phyloP scores from a whole-genome alignment of 1,140 invertebrate genomes.

The Drosophila miranda region DNA sequence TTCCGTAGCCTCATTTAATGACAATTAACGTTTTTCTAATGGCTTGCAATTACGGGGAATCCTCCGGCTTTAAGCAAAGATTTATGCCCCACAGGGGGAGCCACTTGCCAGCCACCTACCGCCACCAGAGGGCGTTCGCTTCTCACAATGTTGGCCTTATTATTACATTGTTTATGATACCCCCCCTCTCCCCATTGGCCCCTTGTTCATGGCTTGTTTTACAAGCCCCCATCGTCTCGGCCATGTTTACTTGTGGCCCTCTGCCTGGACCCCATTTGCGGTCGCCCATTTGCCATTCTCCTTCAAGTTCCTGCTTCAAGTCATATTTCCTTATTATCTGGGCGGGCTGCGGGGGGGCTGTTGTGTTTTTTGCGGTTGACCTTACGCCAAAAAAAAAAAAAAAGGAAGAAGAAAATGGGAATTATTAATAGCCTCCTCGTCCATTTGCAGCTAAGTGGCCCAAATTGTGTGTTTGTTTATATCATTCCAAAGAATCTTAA shows the following conservation, averaged over 20 bases:
- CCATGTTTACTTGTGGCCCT: conserved; percentile 62
- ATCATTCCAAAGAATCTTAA: conserved; percentile 67
- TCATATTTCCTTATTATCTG: conserved; percentile 79
- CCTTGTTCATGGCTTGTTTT: conserved; percentile 60
- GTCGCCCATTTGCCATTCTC: conserved; percentile 52
- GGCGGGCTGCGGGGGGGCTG: conserved; percentile 16
- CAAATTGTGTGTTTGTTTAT: conserved; percentile 81
- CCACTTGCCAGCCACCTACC: conserved; percentile 8
- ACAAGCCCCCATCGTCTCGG: conserved; percentile 62
- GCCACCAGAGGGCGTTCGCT: conserved; percentile 15
- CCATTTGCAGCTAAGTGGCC: conserved; percentile 79
- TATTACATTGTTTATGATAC: conserved; percentile 80
- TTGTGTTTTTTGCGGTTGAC: conserved; percentile 67
- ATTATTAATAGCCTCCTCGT: conserved; percentile 77
- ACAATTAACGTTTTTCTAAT: conserved; percentile 78
- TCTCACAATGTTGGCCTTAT: conserved; percentile 66
- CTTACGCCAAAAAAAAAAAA: conserved; percentile 56
- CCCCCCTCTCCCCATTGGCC: conserved; percentile 17
- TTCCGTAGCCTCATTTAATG: conserved; percentile 36
- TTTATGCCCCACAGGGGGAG: conserved; percentile 47
- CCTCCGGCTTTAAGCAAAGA: conserved; percentile 64
- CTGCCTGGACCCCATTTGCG: conserved; percentile 11
- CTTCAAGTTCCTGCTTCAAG: conserved; percentile 49
- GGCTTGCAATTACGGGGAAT: conserved; percentile 62
- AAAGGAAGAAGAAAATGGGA: conserved; percentile 24